These are phyloP conservation scores for Halisarca cf. caerulea DNA, from an alignment of 37 sponge, comb jelly and placozoan species.

Conservation along the genomic window DNA sequence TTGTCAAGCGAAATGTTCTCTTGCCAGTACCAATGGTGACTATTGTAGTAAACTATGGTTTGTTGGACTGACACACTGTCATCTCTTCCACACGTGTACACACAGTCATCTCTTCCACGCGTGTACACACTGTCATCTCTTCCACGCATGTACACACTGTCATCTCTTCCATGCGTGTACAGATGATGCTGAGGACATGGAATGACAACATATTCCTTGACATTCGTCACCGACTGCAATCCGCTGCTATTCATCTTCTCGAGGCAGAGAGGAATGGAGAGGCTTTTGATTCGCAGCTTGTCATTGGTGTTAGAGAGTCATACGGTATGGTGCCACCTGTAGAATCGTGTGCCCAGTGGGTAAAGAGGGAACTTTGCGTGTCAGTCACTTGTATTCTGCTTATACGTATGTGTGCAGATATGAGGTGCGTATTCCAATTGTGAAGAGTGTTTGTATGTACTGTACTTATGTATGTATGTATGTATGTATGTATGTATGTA, in stretches of 20 bases:
- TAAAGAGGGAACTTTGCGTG: no score
- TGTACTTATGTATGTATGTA: no score
- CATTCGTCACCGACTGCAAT: conserved; percentile 60
- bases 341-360: no score
- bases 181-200: conserved; percentile 89
- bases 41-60: neutral
- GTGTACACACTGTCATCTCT: neutral
- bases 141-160: neutral
- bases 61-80: neutral
- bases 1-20: no score
- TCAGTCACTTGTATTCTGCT: no score
- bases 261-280: conserved; percentile 80
- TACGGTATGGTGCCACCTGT: no score
- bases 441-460: no score
- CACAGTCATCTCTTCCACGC: neutral
- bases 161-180: neutral
- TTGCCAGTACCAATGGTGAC: no score
- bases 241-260: conserved; percentile 82
- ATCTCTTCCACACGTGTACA: neutral
- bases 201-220: conserved; percentile 75
- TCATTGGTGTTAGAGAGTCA: conserved; percentile 86
- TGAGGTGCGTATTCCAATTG: no score
- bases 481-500: no score
- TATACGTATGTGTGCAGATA: no score
- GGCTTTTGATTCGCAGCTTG: conserved; percentile 82